Evolutionary conservation across 2,888 invertebrate species (phyloP), one percentile per base, ranked within the genome.

Genomic region (Dorcus hopei): DNA sequence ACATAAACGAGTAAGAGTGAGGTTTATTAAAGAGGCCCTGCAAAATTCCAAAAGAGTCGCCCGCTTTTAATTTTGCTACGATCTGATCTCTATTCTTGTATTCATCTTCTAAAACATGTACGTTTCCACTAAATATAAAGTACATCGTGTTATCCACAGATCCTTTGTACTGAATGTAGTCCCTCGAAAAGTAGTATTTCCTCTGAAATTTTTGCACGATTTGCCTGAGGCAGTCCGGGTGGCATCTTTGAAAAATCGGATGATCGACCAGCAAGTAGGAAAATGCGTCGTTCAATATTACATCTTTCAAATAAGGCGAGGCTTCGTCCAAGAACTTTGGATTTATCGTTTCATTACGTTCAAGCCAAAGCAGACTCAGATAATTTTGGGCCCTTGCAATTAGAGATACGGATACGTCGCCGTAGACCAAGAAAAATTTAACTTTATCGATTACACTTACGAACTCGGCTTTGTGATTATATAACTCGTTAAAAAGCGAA

Each of bases 81-180:
- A 58, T 42, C 9, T 49, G 33, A 16, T 61, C 61, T 3, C 61
- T 50, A 6, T 50, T 14, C n/a, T 45, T 3, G n/a, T 59, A 58
- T 8, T 14, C 49, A 16, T 65, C 62, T 16, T 48, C 52, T 48
- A 66, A 38, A 8, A 53, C 43, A 6, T 54, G 54, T 2, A 68
- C 61, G 4, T 19, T 50, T 0, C 67, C 67, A 14, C 43, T 50
- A 16, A 51, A 59, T 8, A 68, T 58, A 54, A 64, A 65, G 40
- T 65, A 68, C 64, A 68, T 65, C 2, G 61, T 63, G 4, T 61
- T 53, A 33, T 65, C 62, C n/a, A 64, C 51, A 2, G 53, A 50
- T 2, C 64, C 67, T 50, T 64, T 58, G 38, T 58, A 64, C 16
- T 56, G 61, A 19, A 68, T 59, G 49, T 61, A 66, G 52, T 68